Base-by-base conservation (phyloP, 1,140 invertebrate genomes). In the Bombus terrestris region DNA sequence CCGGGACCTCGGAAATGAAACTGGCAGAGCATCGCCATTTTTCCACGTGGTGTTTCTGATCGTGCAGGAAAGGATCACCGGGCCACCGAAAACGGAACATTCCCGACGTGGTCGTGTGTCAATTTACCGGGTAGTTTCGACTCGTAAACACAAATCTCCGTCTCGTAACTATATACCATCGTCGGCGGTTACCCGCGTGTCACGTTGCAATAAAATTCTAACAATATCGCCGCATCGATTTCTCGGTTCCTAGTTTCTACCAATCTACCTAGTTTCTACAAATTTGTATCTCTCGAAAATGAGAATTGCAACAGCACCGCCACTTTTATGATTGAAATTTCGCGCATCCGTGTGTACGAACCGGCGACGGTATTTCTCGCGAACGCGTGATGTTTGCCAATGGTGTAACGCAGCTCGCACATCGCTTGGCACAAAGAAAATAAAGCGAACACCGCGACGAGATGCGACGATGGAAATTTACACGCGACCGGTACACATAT, bases 121-220 rank as follows among this genome's bases (percentile, higher is more conserved):
- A 90, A 90, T 90, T 90, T 85, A 62, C 85, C 62, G 81, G 78
- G 68, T 78, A 87, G 89, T 90, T 90, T 87, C 59, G 73, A 85
- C 88, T 87, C 88, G 89, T 90, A 90, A 90, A 90, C 89, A 89
- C 88, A 78, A 73, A 76, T 76, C 68, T 73, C 76, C 47, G 41
- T 43, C 47, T 72, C 87, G 75, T 88, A 88, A 83, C 88, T 86
- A 57, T 79, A 76, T 64, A 83, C 77, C 32, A 81, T 86, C 77
- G 77, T 68, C 72, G 78, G 81, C 85, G 88, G 85, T 89, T 89
- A 84, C 39, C 79, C 78, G 77, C 89, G 88, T 81, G 85, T 89
- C 88, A 71, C 84, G 80, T 77, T 57, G 88, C 89, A 89, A 90
- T 89, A 90, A 90, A 89, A 90, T 90, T 85, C 89, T 64, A 90